A percentile compares a stretch with the other conserved stretches of the same genome.
These are phyloP conservation scores for Harpalus rubripes DNA, from an alignment of 2,888 invertebrate species.

Conservation along the genomic window DNA sequence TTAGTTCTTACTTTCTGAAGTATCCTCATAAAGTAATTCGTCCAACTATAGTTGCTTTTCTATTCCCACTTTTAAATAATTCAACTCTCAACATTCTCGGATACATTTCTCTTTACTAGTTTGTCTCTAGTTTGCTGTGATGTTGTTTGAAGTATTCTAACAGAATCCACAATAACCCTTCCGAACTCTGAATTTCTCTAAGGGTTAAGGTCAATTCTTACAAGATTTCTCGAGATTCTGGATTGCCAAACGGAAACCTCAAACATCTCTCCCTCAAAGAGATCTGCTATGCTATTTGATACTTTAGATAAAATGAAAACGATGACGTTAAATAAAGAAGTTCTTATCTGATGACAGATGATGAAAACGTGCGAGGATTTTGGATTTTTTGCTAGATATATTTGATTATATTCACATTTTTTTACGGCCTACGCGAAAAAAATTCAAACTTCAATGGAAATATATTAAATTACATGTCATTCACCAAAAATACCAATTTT, in stretches of 20 bases:
- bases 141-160: neutral
- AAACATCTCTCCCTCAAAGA: neutral
- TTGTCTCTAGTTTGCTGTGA: neutral
- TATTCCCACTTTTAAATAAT: neutral
- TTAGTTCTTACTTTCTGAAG: no score
- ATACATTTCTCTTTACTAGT: neutral
- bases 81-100: neutral
- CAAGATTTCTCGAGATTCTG: neutral
- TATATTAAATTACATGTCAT: neutral
- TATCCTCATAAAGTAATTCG: no score
- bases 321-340: neutral
- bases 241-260: neutral
- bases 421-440: neutral
- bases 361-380: neutral
- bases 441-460: neutral
- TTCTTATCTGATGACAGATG: neutral
- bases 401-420: neutral
- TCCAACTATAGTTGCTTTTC: neutral
- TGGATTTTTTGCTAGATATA: neutral
- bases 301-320: conserved; percentile 4
- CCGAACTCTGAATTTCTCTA: neutral
- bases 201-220: neutral
- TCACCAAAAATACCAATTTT: no score
- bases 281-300: neutral
- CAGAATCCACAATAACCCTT: neutral